Base-by-base conservation (phyloP, 2,797 vertebrate species). In the Erpetoichthys calabaricus region DNA sequence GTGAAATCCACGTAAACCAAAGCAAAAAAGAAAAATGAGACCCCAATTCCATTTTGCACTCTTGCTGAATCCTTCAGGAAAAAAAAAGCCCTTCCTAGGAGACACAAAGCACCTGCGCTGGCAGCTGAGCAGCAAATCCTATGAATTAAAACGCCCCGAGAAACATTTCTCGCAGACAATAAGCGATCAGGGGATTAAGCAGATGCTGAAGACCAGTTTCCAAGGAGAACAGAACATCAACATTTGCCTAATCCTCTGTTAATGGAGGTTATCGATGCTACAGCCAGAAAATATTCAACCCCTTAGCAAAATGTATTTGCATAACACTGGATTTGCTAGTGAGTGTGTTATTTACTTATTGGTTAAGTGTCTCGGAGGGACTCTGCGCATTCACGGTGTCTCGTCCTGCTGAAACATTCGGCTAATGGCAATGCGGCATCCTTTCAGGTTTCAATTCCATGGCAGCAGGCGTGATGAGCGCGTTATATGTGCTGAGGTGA, bases 181-280 rank as follows among this genome's bases (percentile, higher is more conserved):
- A 74, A 68, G 73, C 76, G 78, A 77, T 77, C 72, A 80, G 70
- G 75, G 80, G 82, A 86, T 86, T 84, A 83, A 75, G 73, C 75
- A 65, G 74, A 59, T 75, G 75, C 73, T 67, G 68, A 67, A 54
- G 68, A 64, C 77, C 67, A 68, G 76, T 79, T 80, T 84, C 79
- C 81, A 83, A 78, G 74, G 82, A 78, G 77, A 78, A 76, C 70
- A 84, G 78, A 83, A 85, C 83, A 74, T 80, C 77, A 75, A 71
- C 80, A 83, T 88, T 85, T 80, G 81, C 83, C 82, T 88, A 88
- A 88, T 88, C 86, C 84, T 75, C 76, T 77, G 75, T 81, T 86
- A 86, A 86, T 86, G 79, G 84, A 73, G 78, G 84, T 83, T 88
- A 84, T 84, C 81, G 79, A 67, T 80, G 80, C 80, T 80, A 80